Conservation (phyloP, 1,140 invertebrate species). For the Colletes gigas region DNA sequence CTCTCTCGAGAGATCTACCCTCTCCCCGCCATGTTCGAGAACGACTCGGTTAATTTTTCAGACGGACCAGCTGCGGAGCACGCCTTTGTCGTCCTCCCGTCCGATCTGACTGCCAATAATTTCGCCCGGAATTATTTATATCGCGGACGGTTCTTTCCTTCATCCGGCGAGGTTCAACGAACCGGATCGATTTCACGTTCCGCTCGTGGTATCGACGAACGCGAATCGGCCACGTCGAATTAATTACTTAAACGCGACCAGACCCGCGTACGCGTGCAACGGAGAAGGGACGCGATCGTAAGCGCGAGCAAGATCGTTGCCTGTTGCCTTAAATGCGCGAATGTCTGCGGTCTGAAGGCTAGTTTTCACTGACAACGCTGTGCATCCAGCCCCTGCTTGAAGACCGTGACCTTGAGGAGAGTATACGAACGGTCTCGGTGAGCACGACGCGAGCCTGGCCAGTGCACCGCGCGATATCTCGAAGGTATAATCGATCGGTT, state of each 20-base stretch:
- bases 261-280: no score
- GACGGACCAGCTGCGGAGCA: background rate
- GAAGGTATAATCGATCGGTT: constrained; percentile 7
- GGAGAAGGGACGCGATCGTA: background rate
- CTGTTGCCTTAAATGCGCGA: constrained; percentile 16
- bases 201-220: background rate
- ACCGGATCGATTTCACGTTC: constrained; percentile 31
- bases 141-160: background rate
- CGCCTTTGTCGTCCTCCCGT: constrained; percentile 28
- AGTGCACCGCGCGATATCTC: constrained; percentile 3
- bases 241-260: constrained; percentile 16
- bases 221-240: constrained; percentile 15
- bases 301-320: background rate
- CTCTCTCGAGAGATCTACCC: constrained; percentile 8
- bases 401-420: constrained; percentile 32
- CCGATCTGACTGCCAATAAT: constrained; percentile 19
- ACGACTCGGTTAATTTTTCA: constrained; percentile 27
- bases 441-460: background rate
- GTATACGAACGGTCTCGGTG: background rate
- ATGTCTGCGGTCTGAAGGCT: constrained; percentile 20
- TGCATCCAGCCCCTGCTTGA: constrained; percentile 13
- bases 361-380: constrained; percentile 31
- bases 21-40: background rate
- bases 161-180: constrained; percentile 16
- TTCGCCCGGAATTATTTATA: constrained; percentile 18